Percentiles rank a stretch among this genome's conserved stretches.
Evolutionary conservation across 37 sponge, comb jelly and placozoan genomes (phyloP).

Genomic region (Geodia barretti): DNA sequence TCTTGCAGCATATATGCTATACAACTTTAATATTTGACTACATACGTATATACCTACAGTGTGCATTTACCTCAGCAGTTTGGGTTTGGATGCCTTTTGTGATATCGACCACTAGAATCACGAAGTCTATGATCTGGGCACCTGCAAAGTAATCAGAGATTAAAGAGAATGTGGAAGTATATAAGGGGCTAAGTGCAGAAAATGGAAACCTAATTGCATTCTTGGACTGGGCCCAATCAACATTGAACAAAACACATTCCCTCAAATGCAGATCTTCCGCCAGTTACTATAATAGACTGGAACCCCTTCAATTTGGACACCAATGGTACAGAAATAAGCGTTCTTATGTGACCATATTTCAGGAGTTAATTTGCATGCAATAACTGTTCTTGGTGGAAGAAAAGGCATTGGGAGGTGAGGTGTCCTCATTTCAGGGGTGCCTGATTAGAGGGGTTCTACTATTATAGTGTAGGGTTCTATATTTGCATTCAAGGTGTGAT

Average conservation of each 20-base stretch:
- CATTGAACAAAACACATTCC: no score
- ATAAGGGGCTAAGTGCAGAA: no score
- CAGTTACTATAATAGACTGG: not conserved
- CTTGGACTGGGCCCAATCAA: no score
- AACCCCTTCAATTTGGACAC: not conserved
- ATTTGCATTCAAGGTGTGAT: no score
- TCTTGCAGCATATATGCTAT: no score
- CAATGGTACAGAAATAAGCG: not conserved
- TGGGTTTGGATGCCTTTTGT: slow-evolving; percentile 98
- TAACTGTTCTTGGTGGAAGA: not conserved
- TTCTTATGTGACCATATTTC: not conserved
- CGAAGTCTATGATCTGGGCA: slow-evolving; percentile 97
- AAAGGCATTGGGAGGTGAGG: no score
- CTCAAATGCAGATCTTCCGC: not conserved
- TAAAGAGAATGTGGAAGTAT: not conserved
- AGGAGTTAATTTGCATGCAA: not conserved
- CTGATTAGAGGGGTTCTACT: not conserved
- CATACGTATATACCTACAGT: no score
- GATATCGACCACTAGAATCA: slow-evolving; percentile 93
- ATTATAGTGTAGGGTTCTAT: no score
- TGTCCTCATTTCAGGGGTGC: not conserved
- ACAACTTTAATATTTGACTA: no score
- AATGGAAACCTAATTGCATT: no score
- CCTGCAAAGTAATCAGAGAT: slow-evolving; percentile 49
- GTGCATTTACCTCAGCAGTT: slow-evolving; percentile 94